Evolutionary conservation across 2,888 invertebrate species (phyloP), one percentile per base, ranked within the genome.

Genomic region (Drosophila ezoana): DNA sequence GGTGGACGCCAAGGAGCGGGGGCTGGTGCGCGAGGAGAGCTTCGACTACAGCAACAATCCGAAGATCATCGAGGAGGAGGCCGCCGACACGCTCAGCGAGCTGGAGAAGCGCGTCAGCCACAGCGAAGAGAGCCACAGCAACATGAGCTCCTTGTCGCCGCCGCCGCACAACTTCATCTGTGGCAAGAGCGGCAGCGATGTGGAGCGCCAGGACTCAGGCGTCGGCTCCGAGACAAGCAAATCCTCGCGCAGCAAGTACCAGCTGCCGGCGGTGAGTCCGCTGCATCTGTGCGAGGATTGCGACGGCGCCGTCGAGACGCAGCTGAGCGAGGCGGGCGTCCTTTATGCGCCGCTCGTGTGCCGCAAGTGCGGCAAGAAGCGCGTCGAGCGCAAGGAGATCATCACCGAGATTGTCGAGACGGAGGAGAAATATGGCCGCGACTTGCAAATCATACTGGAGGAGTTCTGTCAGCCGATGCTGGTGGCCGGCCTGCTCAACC

Each of bases 401-500:
- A 96, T 98, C 54, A 96, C 96, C 4, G 98, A 98, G 93, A 97
- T 98, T 70, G 97, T 98, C 4, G 98, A 98, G 93, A 98, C 98
- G 2, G 98, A 98, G 93, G 96, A 98, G 90, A 98, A 98, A 90
- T 98, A 98, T 90, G 98, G 98, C 18, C 94, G 98, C 57, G 98
- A 98, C 92, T 93, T 98, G 83, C 96, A 96, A 91, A 98, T 98
- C 62, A 96, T 98, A 81, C 93, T 97, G 82, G 98, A 98, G 91
- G 98, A 98, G 92, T 97, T 98, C 91, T 97, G 97, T 91, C 95
- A 96, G 89, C 98, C 98, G 0, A 98, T 98, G 96, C 93, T 97
- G 83, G 96, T 97, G 38, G 98, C 98, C 61, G 98, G 98, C 53
- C 93, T 98, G 57, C 93, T 98, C 33, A 97, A 95, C n/a, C 95